These are phyloP conservation scores for Neoseiulus cucumeris DNA, from an alignment of 1,140 invertebrate genomes.

Conservation along the genomic window DNA sequence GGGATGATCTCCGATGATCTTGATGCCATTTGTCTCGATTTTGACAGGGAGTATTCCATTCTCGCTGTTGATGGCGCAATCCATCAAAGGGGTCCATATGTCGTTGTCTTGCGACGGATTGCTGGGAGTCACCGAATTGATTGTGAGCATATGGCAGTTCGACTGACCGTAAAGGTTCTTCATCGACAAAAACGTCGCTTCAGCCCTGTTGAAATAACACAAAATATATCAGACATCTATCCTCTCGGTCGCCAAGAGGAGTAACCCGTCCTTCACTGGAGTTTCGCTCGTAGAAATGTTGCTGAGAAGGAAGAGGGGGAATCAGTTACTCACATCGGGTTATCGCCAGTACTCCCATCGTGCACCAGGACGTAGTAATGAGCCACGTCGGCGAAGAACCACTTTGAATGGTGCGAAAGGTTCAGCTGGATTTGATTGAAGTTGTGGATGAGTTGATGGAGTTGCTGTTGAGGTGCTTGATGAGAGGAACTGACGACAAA, in stretches of 20 bases:
- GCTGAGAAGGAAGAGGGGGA: no score
- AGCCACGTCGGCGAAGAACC: conserved; percentile 64
- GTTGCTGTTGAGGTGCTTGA: conserved; percentile 52
- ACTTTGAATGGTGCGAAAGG: conserved; percentile 49
- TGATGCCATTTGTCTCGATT: not conserved
- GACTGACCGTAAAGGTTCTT: conserved; percentile 60
- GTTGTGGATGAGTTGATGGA: conserved; percentile 48
- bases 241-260: no score
- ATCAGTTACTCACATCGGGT: conserved; percentile 17
- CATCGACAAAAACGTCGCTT: conserved; percentile 55
- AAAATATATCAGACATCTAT: no score
- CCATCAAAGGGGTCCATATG: not conserved
- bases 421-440: conserved; percentile 41
- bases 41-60: not conserved
- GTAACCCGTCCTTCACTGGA: no score
- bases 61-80: not conserved
- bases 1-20: conserved; percentile 9
- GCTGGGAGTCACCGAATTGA: conserved; percentile 54
- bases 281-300: no score
- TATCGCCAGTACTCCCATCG: conserved; percentile 46
- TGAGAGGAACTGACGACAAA: conserved; percentile 64
- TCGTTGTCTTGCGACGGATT: conserved; percentile 38
- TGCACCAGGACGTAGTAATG: conserved; percentile 76
- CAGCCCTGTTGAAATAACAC: conserved; percentile 38
- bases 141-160: conserved; percentile 65